Percentiles rank a stretch among this genome's conserved stretches.
Evolutionary conservation across 2,797 vertebrate genomes (phyloP).

Genomic region (Adelosebastes latens): DNA sequence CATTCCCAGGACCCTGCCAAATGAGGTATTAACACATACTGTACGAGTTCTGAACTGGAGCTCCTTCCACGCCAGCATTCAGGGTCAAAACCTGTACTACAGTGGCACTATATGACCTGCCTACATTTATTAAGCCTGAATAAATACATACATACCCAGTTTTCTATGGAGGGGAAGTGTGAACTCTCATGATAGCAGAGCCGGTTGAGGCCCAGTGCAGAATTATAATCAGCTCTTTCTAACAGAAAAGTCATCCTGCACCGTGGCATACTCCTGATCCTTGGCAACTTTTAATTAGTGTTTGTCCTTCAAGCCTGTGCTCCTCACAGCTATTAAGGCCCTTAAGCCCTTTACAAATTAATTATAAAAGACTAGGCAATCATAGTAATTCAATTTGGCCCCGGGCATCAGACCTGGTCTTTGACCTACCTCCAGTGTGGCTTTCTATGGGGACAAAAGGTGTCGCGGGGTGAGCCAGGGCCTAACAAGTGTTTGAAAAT

Average conservation of each 20-base stretch:
- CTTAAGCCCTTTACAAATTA: conserved; percentile 89
- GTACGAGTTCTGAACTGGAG: not conserved
- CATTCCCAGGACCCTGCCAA: conserved; percentile 12
- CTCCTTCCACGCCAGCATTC: not conserved
- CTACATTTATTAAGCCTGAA: conserved; percentile 30
- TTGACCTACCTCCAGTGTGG: conserved; percentile 73
- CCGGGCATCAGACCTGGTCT: conserved; percentile 79
- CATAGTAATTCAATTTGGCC: conserved; percentile 90
- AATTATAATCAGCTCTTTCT: conserved; percentile 83
- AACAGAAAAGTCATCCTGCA: conserved; percentile 78
- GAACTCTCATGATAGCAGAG: conserved; percentile 52
- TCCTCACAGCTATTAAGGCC: conserved; percentile 86
- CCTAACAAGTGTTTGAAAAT: conserved; percentile 35
- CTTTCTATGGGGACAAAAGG: conserved; percentile 40
- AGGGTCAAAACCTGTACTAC: conserved; percentile 13
- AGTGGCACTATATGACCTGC: not conserved
- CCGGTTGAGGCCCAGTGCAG: conserved; percentile 63
- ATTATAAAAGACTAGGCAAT: conserved; percentile 91
- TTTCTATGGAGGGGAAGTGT: conserved; percentile 37
- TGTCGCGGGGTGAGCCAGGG: conserved; percentile 7
- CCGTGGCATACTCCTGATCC: conserved; percentile 81
- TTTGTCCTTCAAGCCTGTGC: conserved; percentile 89
- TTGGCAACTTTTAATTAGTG: conserved; percentile 91
- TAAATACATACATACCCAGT: conserved; percentile 12
- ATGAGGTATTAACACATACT: conserved; percentile 25